These are phyloP conservation scores for Dendrolimus pini DNA, from an alignment of 2,888 invertebrate species.

Conservation along the genomic window DNA sequence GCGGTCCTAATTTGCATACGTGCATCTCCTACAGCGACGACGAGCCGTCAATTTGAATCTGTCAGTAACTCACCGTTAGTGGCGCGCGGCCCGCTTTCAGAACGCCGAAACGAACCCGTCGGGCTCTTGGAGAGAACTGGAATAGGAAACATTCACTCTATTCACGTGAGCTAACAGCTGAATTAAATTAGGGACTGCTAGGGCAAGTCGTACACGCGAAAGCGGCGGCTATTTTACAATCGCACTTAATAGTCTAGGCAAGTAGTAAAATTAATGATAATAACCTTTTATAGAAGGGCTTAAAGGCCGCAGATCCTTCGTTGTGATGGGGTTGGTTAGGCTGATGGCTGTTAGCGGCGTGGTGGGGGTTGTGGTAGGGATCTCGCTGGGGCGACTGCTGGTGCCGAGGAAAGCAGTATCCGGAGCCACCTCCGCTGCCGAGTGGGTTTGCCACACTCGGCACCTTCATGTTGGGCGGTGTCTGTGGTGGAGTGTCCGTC, in stretches of 20 bases:
- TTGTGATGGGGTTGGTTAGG: slow-evolving; percentile 69
- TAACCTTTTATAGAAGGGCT: slow-evolving; percentile 94
- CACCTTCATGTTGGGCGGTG: slow-evolving; percentile 95
- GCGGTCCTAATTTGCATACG: slow-evolving; percentile 50
- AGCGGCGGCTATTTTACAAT: slow-evolving; percentile 2
- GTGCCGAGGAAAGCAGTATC: slow-evolving; percentile 71
- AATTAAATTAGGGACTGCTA: background rate
- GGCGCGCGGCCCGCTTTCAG: slow-evolving; percentile 72
- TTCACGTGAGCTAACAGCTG: slow-evolving; percentile 31
- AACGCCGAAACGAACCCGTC: slow-evolving; percentile 87
- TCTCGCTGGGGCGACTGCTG: slow-evolving; percentile 75
- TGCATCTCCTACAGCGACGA: slow-evolving; percentile 23
- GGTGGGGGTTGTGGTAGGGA: slow-evolving; percentile 74
- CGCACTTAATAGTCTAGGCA: background rate
- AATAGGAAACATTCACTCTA: slow-evolving; percentile 60
- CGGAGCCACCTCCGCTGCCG: slow-evolving; percentile 78
- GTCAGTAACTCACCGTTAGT: slow-evolving; percentile 54
- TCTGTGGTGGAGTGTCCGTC: slow-evolving; percentile 94
- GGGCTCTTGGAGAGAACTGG: slow-evolving; percentile 83
- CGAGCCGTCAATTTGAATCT: slow-evolving; percentile 48
- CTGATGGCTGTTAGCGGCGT: slow-evolving; percentile 66
- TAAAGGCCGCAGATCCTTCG: slow-evolving; percentile 84
- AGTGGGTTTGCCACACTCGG: slow-evolving; percentile 86
- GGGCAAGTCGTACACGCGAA: background rate
- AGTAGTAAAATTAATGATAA: slow-evolving; percentile 23